These are phyloP conservation scores for Halictus quadricinctus DNA, from an alignment of 2,888 invertebrate species.

Conservation along the genomic window DNA sequence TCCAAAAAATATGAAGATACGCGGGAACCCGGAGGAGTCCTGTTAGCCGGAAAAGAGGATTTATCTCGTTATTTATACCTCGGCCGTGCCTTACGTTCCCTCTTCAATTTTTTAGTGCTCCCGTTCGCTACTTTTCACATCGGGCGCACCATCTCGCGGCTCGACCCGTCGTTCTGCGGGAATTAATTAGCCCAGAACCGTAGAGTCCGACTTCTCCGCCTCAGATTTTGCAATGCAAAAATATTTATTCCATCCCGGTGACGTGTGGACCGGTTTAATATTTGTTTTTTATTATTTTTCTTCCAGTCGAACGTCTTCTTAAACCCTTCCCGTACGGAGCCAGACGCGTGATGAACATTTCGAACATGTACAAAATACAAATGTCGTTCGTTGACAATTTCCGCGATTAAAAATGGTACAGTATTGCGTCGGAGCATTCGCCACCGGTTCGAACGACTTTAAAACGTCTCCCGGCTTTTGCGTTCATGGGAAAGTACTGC, in stretches of 20 bases:
- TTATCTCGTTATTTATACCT: neutral
- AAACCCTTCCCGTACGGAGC: neutral
- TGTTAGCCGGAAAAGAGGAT: neutral
- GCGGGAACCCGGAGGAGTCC: neutral
- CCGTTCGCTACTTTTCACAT: neutral
- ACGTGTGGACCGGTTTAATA: neutral
- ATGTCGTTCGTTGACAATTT: neutral
- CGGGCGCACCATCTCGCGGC: neutral
- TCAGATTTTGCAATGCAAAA: neutral
- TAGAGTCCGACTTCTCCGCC: neutral
- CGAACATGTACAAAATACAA: neutral
- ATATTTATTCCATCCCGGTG: neutral
- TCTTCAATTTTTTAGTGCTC: neutral
- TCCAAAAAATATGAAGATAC: constrained; percentile 4
- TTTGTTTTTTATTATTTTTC: neutral
- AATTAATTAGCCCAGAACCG: neutral
- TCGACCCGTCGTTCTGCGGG: neutral
- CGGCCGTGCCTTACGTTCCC: neutral
- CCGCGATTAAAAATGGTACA: neutral
- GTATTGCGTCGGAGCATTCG: constrained; percentile 6
- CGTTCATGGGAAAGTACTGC: constrained; percentile 42
- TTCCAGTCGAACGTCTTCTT: neutral
- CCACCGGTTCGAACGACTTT: constrained; percentile 46
- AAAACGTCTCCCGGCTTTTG: constrained; percentile 45
- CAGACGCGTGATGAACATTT: neutral